Conservation (phyloP, 2,797 vertebrate genomes). For the Myoxocephalus aenaeus region DNA sequence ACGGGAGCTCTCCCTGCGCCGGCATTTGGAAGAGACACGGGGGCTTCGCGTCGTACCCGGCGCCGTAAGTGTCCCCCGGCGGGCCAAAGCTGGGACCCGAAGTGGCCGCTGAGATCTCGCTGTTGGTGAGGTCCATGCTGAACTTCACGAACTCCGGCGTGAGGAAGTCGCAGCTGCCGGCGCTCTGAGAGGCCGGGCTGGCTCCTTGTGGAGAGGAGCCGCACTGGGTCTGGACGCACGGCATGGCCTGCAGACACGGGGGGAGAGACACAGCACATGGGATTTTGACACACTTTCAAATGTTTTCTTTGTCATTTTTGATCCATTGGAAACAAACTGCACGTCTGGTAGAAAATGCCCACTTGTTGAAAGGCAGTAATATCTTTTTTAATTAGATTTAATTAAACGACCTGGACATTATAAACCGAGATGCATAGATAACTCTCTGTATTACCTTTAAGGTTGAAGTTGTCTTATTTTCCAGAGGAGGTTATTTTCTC, state of each 20-base stretch:
- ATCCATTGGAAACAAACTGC: not conserved
- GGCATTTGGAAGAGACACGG: conserved; percentile 97
- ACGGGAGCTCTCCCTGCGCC: conserved; percentile 89
- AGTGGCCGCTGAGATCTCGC: conserved; percentile 91
- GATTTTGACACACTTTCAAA: not conserved
- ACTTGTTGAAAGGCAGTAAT: not conserved
- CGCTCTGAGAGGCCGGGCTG: conserved; percentile 94
- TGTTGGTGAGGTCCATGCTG: conserved; percentile 99
- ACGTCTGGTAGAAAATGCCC: not conserved
- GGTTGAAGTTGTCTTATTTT: conserved; percentile 1
- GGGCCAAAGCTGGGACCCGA: conserved; percentile 82
- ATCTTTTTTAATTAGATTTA: no score
- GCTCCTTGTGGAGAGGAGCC: conserved; percentile 97
- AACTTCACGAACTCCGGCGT: conserved; percentile 99
- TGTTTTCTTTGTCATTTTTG: not conserved
- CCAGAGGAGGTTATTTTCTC: not conserved
- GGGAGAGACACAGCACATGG: not conserved
- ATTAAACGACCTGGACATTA: not conserved
- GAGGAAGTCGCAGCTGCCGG: conserved; percentile 95
- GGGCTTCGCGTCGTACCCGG: conserved; percentile 94
- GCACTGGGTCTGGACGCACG: conserved; percentile 98
- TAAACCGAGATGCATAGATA: not conserved
- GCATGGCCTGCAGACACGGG: conserved; percentile 89
- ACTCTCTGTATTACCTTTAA: conserved; percentile 43
- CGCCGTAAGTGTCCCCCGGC: conserved; percentile 89